A percentile compares a stretch with the other conserved stretches of the same genome.
phyloP scores from a whole-genome alignment of 2,113 vertebrate species.

The Pardalotus punctatus region DNA sequence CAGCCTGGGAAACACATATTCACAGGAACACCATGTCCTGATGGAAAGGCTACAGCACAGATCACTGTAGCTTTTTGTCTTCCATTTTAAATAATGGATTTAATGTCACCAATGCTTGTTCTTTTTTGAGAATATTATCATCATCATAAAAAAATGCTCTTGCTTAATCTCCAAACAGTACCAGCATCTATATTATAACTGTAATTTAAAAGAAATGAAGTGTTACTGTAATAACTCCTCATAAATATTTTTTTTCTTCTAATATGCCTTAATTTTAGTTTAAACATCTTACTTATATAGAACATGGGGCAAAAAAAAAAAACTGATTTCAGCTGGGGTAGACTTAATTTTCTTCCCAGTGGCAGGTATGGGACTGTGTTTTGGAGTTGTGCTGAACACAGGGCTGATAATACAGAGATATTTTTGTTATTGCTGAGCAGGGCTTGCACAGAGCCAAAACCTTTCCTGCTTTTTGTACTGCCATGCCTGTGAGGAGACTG shows the following conservation, averaged over 20 bases:
- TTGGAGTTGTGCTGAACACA: not conserved
- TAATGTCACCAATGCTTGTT: not conserved
- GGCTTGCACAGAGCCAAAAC: not conserved
- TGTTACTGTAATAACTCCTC: not conserved
- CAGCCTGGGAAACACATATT: not conserved
- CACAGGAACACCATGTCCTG: not conserved
- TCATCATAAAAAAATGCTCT: not conserved
- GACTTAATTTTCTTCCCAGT: not conserved
- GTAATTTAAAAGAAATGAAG: not conserved
- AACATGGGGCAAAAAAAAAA: no score
- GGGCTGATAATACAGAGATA: not conserved
- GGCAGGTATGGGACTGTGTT: not conserved
- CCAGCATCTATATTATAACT: not conserved
- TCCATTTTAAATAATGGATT: not conserved
- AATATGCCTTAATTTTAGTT: not conserved
- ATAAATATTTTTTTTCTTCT: not conserved
- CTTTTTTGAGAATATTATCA: not conserved
- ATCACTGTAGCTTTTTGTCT: not conserved
- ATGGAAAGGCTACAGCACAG: not conserved
- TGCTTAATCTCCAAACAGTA: not conserved
- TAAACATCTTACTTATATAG: not conserved
- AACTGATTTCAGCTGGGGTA: not conserved
- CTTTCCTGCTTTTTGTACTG: not conserved
- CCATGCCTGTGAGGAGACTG: no score
- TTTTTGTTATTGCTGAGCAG: not conserved